Evolutionary conservation across 2,113 vertebrate species (phyloP), one percentile per base, ranked within the genome.

Genomic region (Siniperca knerii): DNA sequence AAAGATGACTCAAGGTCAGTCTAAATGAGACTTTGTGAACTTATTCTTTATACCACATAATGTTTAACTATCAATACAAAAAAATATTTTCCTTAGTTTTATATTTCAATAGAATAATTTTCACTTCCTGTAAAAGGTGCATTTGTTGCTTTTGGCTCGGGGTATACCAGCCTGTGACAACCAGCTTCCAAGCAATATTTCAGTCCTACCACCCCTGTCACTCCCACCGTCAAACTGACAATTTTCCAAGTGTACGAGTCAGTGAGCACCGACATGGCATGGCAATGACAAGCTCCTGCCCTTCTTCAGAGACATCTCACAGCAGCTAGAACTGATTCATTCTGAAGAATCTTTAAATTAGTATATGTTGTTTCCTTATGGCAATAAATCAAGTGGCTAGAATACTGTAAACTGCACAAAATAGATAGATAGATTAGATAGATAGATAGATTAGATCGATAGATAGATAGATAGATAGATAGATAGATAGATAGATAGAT

Each of bases 191-290:
- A 79, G 46, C 48, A 83, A 13, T 69, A 54, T 72, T 76, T 69
- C 62, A 77, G 4, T 78, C 54, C 23, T 40, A 21, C 64, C 52
- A 44, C 13, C 52, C 62, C 60, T 81, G 84, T 87, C 85, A 76
- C 61, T 83, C 48, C 57, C 15, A 68, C 40, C 44, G 21, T 87
- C 76, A 85, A 74, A 83, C 83, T 68, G 80, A 73, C 76, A 64
- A 21, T 73, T 71, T 85, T 0, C 21, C 52, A 68, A 62, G 65
- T 67, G 57, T 50, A 33, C 62, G 37, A 81, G 73, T 88, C 78
- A 58, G 33, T 58, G 58, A 85, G 55, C 55, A 78, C 11, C 77
- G 76, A 37, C 70, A 23, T 29, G 35, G 50, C 46, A 61, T 55
- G 54, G 57, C 65, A 60, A 69, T 75, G 77, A 61, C 73, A 58